Percentiles rank a stretch among this genome's conserved stretches.
phyloP scores from a whole-genome alignment of 64 coral and sea anemone species.

The Stichodactyla mertensii region DNA sequence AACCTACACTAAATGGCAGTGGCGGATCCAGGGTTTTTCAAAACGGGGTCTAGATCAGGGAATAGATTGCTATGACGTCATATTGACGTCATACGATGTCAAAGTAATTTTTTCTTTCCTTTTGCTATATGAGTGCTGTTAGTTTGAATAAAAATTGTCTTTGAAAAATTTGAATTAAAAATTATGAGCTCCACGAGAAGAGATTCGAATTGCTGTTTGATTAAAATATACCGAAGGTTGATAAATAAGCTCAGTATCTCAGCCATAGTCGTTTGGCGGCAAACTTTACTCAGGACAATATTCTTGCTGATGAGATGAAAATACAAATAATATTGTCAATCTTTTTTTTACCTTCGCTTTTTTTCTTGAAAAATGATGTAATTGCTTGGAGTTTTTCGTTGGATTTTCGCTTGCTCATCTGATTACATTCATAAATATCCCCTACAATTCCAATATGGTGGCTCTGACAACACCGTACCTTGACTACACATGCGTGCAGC shows the following conservation, averaged over 20 bases:
- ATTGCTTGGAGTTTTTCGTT: not conserved
- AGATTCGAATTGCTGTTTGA: slow-evolving; percentile 3
- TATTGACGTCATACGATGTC: too few relatives aligned
- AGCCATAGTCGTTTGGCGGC: slow-evolving; percentile 9
- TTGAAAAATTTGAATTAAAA: too few relatives aligned
- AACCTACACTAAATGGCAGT: too few relatives aligned
- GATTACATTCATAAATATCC: not conserved
- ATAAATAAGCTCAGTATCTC: slow-evolving; percentile 10
- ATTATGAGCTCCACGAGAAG: slow-evolving; percentile 16
- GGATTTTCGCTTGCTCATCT: not conserved
- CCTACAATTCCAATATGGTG: not conserved
- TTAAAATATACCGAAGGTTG: not conserved
- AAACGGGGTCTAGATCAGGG: too few relatives aligned
- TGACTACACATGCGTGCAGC: too few relatives aligned
- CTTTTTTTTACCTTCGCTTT: not conserved
- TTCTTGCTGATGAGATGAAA: slow-evolving; percentile 11
- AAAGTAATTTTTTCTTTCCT: too few relatives aligned
- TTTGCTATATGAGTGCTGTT: too few relatives aligned
- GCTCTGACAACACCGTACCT: not conserved
- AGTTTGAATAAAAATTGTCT: not conserved
- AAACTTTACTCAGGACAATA: slow-evolving; percentile 23
- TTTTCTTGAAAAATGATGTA: slow-evolving; percentile 1
- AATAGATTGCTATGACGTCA: too few relatives aligned
- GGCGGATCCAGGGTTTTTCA: too few relatives aligned
- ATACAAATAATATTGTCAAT: slow-evolving; percentile 20